A percentile compares a stretch with the other conserved stretches of the same genome.
Evolutionary conservation across 2,888 invertebrate species (phyloP).

Genomic region (Mythimna pallens): DNA sequence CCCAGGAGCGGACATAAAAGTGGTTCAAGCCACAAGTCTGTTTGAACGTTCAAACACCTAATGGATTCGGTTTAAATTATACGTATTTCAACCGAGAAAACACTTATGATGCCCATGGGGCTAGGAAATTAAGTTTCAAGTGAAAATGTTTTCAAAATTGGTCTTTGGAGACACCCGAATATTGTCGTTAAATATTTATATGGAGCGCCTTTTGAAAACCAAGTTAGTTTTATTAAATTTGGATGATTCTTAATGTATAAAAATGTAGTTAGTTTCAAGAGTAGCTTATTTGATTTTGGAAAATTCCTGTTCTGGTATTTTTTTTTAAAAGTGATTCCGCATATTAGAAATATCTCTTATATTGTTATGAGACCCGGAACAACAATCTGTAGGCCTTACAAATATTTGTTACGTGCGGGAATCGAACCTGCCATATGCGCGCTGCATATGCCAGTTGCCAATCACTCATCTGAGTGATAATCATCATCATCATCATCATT

Average conservation of each 20-base stretch:
- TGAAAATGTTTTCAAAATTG: constrained; percentile 56
- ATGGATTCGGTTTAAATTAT: constrained; percentile 57
- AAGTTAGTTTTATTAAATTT: constrained; percentile 1
- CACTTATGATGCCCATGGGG: constrained; percentile 56
- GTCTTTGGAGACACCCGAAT: constrained; percentile 36
- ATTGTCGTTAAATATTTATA: constrained; percentile 28
- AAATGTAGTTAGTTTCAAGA: neutral
- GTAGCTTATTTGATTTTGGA: neutral
- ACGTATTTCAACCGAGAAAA: constrained; percentile 48
- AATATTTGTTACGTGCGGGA: too few relatives aligned
- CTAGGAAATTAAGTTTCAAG: constrained; percentile 56
- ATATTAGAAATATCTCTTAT: too few relatives aligned
- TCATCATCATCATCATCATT: too few relatives aligned
- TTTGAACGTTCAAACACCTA: constrained; percentile 44
- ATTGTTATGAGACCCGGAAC: too few relatives aligned
- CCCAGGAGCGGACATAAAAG: constrained; percentile 30
- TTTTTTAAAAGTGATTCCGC: neutral
- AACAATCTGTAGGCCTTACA: too few relatives aligned
- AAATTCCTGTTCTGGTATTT: neutral
- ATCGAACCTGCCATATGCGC: too few relatives aligned
- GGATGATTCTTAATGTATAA: neutral
- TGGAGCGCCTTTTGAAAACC: constrained; percentile 8
- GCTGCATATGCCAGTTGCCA: too few relatives aligned
- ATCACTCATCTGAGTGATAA: too few relatives aligned
- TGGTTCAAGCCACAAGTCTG: constrained; percentile 34